Evolutionary conservation across 2,797 vertebrate genomes (phyloP), one percentile per base, ranked within the genome.

Genomic region (Ceryle rudis): DNA sequence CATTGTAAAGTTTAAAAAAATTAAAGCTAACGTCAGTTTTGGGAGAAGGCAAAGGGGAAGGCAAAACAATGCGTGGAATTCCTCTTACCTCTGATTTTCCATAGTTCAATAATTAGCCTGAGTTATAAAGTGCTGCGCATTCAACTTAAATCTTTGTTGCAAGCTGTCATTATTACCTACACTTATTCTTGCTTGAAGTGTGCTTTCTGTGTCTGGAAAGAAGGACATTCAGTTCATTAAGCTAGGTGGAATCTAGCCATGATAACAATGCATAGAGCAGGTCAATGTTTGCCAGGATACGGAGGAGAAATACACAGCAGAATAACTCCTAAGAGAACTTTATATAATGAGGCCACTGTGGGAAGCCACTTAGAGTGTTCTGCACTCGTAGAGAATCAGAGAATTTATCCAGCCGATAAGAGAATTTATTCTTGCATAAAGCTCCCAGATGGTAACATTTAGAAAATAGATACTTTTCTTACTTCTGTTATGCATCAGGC

Each of bases 381-480:
- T 39, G 57, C 15, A 35, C 29, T 93, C 12, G 3, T 1, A 57
- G 47, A 66, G 31, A 66, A 67, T 61, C 28, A 6, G 46, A 37
- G 39, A 66, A 42, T 66, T 73, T 66, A 39, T 70, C 42, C 64
- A 93, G 61, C 39, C 1, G 1, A 31, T 62, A n/a, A 72, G 67
- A 73, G 42, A 71, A 73, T 71, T 88, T 92, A 42, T 85, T 91
- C 39, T 86, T 94, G 80, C 75, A 79, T 88, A 75, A 88, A 82
- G n/a, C 17, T 73, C 90, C 77, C 67, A 82, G 52, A 85, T 92
- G 72, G 67, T 51, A 80, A 39, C 15, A 37, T 72, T 91, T 62
- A 28, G 39, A 81, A 86, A 89, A 81, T 37, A 35, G 1, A 44
- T 67, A 62, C 44, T 90, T 85, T 46, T 46, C 33, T 67, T 87